Percentiles rank a stretch among this genome's conserved stretches.
Conservation (phyloP, 2,797 vertebrate genomes). For the Ctenosaura bakeri region DNA sequence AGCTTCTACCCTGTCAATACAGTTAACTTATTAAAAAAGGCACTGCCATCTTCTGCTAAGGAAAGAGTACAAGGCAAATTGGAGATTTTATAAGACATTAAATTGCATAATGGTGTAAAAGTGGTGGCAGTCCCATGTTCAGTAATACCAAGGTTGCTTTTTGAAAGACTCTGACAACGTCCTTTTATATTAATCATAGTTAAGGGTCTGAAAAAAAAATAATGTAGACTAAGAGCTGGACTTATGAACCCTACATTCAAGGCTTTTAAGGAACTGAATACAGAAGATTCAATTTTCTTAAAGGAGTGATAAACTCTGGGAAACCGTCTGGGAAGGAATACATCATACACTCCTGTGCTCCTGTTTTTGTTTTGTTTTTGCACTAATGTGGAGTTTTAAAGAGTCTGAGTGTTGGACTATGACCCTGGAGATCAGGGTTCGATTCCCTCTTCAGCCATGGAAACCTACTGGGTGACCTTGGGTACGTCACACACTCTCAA, state of each 20-base stretch:
- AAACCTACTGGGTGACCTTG: too few species aligned
- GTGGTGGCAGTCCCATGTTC: constrained; percentile 35
- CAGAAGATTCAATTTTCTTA: constrained; percentile 11
- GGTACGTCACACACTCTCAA: too few species aligned
- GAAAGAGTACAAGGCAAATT: constrained; percentile 60
- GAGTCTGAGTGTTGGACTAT: too few species aligned
- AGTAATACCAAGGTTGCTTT: constrained; percentile 52
- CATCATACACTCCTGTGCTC: neutral
- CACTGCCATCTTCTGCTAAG: constrained; percentile 41
- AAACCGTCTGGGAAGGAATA: neutral
- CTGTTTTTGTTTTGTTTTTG: too few species aligned
- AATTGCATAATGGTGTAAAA: constrained; percentile 51
- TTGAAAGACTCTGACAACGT: constrained; percentile 67
- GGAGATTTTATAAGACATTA: constrained; percentile 55
- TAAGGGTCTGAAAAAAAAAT: constrained; percentile 53
- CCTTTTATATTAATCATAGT: constrained; percentile 66
- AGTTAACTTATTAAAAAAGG: constrained; percentile 41
- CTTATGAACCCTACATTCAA: constrained; percentile 37
- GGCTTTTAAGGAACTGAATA: constrained; percentile 44
- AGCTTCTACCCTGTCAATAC: constrained; percentile 34
- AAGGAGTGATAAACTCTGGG: neutral
- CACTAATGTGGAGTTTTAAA: neutral
- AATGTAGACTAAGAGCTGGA: constrained; percentile 50
- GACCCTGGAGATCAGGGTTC: too few species aligned
- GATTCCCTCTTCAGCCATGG: too few species aligned